Conservation (phyloP, 1,140 invertebrate species). For the Stratiolaelaps scimitus region DNA sequence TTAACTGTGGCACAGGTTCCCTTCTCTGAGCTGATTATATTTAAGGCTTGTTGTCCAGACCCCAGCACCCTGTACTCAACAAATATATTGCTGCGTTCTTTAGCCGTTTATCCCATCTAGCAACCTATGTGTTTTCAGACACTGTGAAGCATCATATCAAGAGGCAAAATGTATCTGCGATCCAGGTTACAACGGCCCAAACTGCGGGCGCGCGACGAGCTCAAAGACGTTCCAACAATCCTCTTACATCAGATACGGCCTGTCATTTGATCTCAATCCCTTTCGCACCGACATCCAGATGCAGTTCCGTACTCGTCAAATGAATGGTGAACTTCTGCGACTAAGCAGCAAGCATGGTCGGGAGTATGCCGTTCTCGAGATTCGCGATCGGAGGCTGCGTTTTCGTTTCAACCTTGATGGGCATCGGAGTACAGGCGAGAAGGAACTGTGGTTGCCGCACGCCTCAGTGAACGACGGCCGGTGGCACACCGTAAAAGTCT, state of each 20-base stretch:
- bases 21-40: no score
- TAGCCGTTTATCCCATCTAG: no score
- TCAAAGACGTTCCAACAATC: conserved; percentile 67
- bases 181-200: conserved; percentile 75
- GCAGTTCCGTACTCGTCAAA: conserved; percentile 77
- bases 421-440: conserved; percentile 62
- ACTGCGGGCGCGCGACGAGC: conserved; percentile 66
- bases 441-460: conserved; percentile 73
- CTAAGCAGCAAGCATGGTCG: conserved; percentile 84
- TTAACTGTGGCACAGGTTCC: no score
- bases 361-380: conserved; percentile 83
- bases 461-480: conserved; percentile 87
- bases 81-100: no score
- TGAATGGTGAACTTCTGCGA: conserved; percentile 75
- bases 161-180: conserved; percentile 79
- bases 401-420: conserved; percentile 88
- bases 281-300: conserved; percentile 83
- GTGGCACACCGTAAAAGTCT: conserved; percentile 77
- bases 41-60: no score
- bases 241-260: conserved; percentile 86
- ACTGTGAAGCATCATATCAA: conserved; percentile 70
- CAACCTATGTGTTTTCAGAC: no score
- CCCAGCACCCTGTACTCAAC: no score
- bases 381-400: conserved; percentile 73
- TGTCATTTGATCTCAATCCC: conserved; percentile 81